Conservation (phyloP, 2,888 invertebrate species). For the Eilema griseolum region DNA sequence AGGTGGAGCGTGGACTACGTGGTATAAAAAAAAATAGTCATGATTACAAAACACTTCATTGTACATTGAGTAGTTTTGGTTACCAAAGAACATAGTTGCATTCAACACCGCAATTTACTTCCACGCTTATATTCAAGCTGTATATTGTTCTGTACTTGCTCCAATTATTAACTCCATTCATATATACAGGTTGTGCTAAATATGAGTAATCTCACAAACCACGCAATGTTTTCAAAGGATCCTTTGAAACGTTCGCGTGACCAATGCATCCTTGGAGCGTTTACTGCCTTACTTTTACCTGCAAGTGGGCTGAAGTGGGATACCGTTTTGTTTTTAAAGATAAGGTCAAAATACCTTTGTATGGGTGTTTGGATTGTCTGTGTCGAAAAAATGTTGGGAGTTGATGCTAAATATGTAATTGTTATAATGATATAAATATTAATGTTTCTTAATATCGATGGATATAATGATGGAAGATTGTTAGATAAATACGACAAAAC, state of each 20-base stretch:
- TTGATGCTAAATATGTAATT: background rate
- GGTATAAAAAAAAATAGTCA: too few relatives aligned
- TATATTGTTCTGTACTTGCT: slow-evolving; percentile 11
- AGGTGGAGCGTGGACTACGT: too few relatives aligned
- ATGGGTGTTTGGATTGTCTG: background rate
- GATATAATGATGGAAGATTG: too few relatives aligned
- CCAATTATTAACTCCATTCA: slow-evolving; percentile 29
- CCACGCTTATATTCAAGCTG: background rate
- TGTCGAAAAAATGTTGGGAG: background rate
- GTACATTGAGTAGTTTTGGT: background rate
- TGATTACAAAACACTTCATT: background rate
- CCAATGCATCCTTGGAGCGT: slow-evolving; percentile 56
- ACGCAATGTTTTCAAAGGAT: slow-evolving; percentile 49
- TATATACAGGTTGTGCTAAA: slow-evolving; percentile 26
- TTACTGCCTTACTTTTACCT: slow-evolving; percentile 60
- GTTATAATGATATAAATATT: background rate
- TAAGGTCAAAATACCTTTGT: slow-evolving; percentile 54
- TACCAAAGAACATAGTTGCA: background rate
- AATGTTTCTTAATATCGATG: too few relatives aligned
- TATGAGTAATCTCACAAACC: slow-evolving; percentile 43
- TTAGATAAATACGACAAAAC: too few relatives aligned
- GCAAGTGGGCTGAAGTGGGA: slow-evolving; percentile 67
- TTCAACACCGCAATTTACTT: background rate
- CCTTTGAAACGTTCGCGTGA: slow-evolving; percentile 66
- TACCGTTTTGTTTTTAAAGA: slow-evolving; percentile 53